Conservation (phyloP, 2,888 invertebrate species). For the Leucoma salicis region DNA sequence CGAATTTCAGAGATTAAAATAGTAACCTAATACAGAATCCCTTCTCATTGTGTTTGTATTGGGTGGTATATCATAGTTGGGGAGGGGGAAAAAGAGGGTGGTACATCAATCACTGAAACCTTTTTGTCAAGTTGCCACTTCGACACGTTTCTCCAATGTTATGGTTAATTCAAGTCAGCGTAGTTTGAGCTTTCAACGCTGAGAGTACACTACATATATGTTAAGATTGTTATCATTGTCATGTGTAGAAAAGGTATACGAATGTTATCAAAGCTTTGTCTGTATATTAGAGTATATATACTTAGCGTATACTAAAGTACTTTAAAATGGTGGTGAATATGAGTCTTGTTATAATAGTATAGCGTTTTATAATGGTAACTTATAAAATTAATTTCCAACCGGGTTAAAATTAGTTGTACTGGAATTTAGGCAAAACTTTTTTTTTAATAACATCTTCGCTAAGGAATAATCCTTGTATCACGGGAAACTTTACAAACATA, state of each 20-base stretch:
- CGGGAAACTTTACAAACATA: too few relatives aligned
- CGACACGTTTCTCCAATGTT: conserved; percentile 49
- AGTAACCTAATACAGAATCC: conserved; percentile 9
- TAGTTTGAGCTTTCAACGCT: conserved; percentile 20
- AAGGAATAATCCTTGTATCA: too few relatives aligned
- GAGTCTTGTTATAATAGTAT: too few relatives aligned
- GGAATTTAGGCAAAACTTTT: too few relatives aligned
- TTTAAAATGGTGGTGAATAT: too few relatives aligned
- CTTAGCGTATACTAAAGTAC: too few relatives aligned
- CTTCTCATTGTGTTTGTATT: conserved; percentile 20
- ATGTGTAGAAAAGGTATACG: not conserved
- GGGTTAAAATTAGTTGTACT: too few relatives aligned
- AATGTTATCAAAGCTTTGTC: too few relatives aligned
- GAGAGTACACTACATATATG: conserved; percentile 19
- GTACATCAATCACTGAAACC: conserved; percentile 56
- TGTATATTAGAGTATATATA: too few relatives aligned
- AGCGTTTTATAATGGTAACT: too few relatives aligned
- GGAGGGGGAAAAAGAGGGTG: conserved; percentile 13
- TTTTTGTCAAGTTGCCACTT: conserved; percentile 61
- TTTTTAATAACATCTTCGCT: too few relatives aligned
- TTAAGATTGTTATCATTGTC: not conserved
- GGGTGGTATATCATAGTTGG: conserved; percentile 17
- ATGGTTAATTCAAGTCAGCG: conserved; percentile 48
- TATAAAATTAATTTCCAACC: too few relatives aligned
- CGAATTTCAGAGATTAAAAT: conserved; percentile 9